These are phyloP conservation scores for Oreochromis niloticus DNA, from an alignment of 2,113 vertebrate genomes.

Conservation along the genomic window DNA sequence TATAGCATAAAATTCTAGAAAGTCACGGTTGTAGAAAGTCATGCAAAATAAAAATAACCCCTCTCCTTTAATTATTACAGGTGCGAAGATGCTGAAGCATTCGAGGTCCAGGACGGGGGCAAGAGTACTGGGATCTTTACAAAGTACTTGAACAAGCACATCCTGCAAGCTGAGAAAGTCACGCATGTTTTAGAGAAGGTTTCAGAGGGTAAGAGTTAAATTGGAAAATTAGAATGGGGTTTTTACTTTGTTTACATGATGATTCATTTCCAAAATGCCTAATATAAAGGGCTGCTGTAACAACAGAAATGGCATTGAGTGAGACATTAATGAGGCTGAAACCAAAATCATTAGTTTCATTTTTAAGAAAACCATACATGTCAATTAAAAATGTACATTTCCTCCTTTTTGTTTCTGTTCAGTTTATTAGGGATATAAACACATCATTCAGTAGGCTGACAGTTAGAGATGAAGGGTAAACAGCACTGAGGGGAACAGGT, in stretches of 20 bases:
- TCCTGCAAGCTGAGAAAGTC: conserved; percentile 77
- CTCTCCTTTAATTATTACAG: conserved; percentile 47
- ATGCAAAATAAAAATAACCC: not conserved
- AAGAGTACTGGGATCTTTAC: conserved; percentile 87
- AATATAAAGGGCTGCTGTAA: not conserved
- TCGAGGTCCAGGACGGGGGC: conserved; percentile 81
- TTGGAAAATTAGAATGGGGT: not conserved
- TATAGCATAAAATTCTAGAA: not conserved
- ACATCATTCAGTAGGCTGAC: not conserved
- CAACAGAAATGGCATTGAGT: not conserved
- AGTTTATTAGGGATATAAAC: not conserved
- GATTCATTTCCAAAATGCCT: not conserved
- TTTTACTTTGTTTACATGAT: not conserved
- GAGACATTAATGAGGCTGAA: not conserved
- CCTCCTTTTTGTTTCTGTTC: not conserved
- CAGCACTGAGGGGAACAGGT: not conserved
- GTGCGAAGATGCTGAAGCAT: conserved; percentile 84
- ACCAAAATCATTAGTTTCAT: not conserved
- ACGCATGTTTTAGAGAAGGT: conserved; percentile 83
- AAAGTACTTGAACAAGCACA: conserved; percentile 84
- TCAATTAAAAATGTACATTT: not conserved
- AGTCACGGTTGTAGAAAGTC: not conserved
- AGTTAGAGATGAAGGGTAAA: not conserved
- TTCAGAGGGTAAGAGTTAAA: conserved; percentile 75
- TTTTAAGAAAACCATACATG: not conserved